A percentile compares a stretch with the other conserved stretches of the same genome.
Conservation (phyloP, 2,113 vertebrate genomes). For the Dascyllus trimaculatus region DNA sequence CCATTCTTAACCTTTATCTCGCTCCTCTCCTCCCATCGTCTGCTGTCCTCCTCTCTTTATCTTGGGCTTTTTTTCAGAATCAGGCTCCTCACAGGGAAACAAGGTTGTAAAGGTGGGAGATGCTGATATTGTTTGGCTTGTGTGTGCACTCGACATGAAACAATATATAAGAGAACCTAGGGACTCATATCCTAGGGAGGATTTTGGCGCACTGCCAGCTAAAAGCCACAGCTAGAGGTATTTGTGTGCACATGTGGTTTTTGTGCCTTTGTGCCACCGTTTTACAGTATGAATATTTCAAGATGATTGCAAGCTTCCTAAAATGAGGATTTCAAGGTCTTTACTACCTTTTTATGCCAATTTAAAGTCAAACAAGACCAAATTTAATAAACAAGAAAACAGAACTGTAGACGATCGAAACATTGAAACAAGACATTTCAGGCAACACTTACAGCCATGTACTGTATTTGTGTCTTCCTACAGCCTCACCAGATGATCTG, state of each 20-base stretch:
- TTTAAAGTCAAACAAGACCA: slow-evolving; percentile 10
- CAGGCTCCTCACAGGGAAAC: slow-evolving; percentile 28
- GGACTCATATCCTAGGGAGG: slow-evolving; percentile 19
- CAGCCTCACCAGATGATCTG: neutral
- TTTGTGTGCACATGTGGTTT: slow-evolving; percentile 12
- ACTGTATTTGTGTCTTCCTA: slow-evolving; percentile 17
- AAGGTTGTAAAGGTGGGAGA: slow-evolving; percentile 64
- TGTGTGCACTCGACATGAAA: slow-evolving; percentile 36
- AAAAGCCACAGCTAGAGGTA: slow-evolving; percentile 38
- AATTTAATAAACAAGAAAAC: slow-evolving; percentile 25
- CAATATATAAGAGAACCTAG: slow-evolving; percentile 26
- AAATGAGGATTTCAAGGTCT: slow-evolving; percentile 11
- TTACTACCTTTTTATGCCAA: slow-evolving; percentile 11
- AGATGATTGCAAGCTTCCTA: slow-evolving; percentile 12
- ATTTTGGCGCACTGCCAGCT: slow-evolving; percentile 29
- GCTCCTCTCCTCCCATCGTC: slow-evolving; percentile 44
- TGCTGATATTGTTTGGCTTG: slow-evolving; percentile 57
- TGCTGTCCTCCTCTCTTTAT: slow-evolving; percentile 52
- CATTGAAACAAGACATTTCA: too few species aligned
- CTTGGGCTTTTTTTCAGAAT: slow-evolving; percentile 20
- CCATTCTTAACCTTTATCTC: slow-evolving; percentile 67
- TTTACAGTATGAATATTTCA: slow-evolving; percentile 53
- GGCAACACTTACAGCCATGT: too few species aligned
- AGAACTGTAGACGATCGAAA: neutral
- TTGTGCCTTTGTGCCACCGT: slow-evolving; percentile 26